These are phyloP conservation scores for Pentalonia nigronervosa DNA, from an alignment of 1,140 invertebrate genomes.

Conservation along the genomic window DNA sequence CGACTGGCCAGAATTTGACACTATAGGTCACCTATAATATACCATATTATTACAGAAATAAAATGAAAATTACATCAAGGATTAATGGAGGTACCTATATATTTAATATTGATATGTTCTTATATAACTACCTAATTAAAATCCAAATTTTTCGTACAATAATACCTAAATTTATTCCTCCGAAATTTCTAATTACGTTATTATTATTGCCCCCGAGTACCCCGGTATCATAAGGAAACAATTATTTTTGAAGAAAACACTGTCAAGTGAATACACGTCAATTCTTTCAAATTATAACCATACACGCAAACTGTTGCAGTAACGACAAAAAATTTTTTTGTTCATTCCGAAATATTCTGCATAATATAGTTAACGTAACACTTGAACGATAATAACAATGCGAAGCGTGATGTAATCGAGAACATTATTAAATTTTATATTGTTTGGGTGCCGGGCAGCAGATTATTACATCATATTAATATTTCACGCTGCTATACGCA, in stretches of 20 bases:
- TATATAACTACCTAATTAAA: neutral
- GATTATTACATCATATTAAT: neutral
- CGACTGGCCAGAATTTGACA: too few relatives aligned
- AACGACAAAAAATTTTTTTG: neutral
- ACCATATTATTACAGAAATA: too few relatives aligned
- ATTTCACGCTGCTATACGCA: neutral
- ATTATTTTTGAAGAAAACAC: neutral
- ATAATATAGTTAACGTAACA: neutral
- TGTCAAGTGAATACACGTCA: neutral
- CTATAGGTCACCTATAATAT: too few relatives aligned
- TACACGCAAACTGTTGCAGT: neutral
- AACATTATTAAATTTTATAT: constrained; percentile 2
- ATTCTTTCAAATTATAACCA: neutral
- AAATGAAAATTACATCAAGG: too few relatives aligned
- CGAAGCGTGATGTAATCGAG: neutral
- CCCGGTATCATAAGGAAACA: neutral
- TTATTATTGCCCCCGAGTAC: neutral
- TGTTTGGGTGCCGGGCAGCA: neutral
- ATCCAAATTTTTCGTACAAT: neutral
- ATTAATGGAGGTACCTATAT: neutral
- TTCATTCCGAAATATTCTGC: neutral
- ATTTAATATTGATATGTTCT: neutral
- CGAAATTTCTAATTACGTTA: neutral
- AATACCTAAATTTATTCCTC: neutral
- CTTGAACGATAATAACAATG: neutral